These are phyloP conservation scores for Galbula dea DNA, from an alignment of 2,113 vertebrate genomes.

Conservation along the genomic window DNA sequence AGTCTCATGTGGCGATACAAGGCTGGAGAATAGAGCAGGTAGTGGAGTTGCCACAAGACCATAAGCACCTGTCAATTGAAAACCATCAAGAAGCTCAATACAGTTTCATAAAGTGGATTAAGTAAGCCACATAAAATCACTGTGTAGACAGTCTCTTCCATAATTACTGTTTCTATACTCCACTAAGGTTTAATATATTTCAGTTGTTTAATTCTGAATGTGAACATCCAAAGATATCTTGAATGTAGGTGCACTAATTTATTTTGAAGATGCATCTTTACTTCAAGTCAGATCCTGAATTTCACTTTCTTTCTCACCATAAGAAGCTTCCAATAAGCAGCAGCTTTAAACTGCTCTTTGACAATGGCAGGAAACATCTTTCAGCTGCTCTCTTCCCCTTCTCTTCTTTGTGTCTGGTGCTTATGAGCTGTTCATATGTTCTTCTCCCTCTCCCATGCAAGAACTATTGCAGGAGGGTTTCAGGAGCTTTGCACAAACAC, in stretches of 20 bases:
- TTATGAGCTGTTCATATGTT: background rate
- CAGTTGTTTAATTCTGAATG: background rate
- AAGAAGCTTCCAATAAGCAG: background rate
- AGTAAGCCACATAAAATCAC: background rate
- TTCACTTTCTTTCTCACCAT: background rate
- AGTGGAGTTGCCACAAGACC: background rate
- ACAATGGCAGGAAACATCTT: background rate
- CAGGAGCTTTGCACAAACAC: background rate
- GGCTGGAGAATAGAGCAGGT: background rate
- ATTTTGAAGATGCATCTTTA: background rate
- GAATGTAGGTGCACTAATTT: background rate
- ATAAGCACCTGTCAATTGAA: background rate
- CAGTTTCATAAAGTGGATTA: background rate
- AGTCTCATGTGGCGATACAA: background rate
- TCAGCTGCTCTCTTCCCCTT: background rate
- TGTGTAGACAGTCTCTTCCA: background rate
- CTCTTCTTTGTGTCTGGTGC: background rate
- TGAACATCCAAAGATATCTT: background rate
- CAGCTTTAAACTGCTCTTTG: background rate
- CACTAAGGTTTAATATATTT: background rate
- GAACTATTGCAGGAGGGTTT: background rate
- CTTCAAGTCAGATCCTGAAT: background rate
- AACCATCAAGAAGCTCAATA: background rate
- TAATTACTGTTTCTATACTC: background rate
- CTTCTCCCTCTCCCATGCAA: background rate